Conservation (phyloP, 1,140 invertebrate species). For the Spodoptera litura region DNA sequence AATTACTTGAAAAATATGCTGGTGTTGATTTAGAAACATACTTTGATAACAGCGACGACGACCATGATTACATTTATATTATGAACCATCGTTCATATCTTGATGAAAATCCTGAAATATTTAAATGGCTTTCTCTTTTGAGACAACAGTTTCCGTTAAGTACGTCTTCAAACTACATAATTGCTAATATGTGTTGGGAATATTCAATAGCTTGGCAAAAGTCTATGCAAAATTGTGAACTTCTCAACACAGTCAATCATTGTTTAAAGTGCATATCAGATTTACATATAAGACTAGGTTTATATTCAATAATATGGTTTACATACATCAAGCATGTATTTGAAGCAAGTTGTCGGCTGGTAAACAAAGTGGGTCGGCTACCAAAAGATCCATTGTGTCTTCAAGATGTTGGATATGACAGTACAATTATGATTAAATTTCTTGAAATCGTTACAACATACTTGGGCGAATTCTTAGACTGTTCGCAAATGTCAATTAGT, state of each 20-base stretch:
- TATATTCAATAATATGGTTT: conserved; percentile 95
- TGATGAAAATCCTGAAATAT: conserved; percentile 80
- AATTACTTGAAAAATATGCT: conserved; percentile 69
- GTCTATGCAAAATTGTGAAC: conserved; percentile 89
- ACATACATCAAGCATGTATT: conserved; percentile 92
- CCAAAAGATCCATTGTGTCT: conserved; percentile 93
- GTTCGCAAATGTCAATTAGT: conserved; percentile 79
- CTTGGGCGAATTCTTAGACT: conserved; percentile 92
- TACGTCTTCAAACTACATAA: conserved; percentile 91
- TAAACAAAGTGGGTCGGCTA: conserved; percentile 95
- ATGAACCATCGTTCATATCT: conserved; percentile 71
- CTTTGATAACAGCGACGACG: conserved; percentile 56
- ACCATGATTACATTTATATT: conserved; percentile 67
- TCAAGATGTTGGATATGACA: conserved; percentile 91
- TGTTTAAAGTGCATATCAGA: conserved; percentile 88
- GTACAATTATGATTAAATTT: conserved; percentile 89
- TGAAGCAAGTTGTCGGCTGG: conserved; percentile 90
- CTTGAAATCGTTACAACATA: conserved; percentile 90
- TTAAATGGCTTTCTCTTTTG: conserved; percentile 88
- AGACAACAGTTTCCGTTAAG: conserved; percentile 94
- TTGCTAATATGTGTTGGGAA: conserved; percentile 96
- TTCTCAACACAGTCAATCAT: conserved; percentile 88
- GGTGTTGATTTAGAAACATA: conserved; percentile 45
- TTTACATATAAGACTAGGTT: conserved; percentile 89
- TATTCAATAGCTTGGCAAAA: conserved; percentile 95